phyloP scores from a whole-genome alignment of 2,113 vertebrate genomes.

The Nettapus auritus region DNA sequence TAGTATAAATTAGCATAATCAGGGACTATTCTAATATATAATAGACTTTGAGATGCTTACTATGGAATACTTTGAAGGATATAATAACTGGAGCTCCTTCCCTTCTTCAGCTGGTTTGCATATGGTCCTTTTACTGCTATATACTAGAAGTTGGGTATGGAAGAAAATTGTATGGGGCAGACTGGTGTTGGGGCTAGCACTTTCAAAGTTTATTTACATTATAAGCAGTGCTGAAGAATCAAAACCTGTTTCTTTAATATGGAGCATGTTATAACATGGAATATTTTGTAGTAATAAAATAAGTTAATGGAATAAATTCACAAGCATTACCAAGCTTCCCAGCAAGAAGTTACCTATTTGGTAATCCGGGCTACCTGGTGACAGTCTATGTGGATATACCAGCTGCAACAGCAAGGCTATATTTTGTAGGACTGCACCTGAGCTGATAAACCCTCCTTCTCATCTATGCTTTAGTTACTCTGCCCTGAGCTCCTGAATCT shows the following conservation, averaged over 20 bases:
- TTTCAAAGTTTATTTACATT: neutral
- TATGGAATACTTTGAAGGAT: neutral
- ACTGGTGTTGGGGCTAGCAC: neutral
- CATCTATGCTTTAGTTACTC: neutral
- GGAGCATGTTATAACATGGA: too few relatives aligned
- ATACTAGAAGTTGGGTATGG: neutral
- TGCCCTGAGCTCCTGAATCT: neutral
- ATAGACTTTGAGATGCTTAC: neutral
- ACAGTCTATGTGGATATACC: neutral
- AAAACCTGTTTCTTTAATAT: neutral
- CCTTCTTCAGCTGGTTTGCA: neutral
- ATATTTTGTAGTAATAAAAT: neutral
- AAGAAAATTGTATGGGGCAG: neutral
- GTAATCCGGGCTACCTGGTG: slow-evolving; percentile 13
- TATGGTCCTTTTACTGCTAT: neutral
- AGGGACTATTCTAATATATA: neutral
- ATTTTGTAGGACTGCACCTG: neutral
- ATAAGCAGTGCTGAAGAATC: neutral
- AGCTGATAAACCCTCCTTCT: neutral
- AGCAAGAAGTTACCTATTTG: neutral
- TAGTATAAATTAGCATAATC: neutral
- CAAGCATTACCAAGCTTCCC: neutral
- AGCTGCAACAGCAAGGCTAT: neutral
- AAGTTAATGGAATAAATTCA: neutral
- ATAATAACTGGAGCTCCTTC: neutral